Conservation (phyloP, 1,140 invertebrate species). For the Campodea augens region DNA sequence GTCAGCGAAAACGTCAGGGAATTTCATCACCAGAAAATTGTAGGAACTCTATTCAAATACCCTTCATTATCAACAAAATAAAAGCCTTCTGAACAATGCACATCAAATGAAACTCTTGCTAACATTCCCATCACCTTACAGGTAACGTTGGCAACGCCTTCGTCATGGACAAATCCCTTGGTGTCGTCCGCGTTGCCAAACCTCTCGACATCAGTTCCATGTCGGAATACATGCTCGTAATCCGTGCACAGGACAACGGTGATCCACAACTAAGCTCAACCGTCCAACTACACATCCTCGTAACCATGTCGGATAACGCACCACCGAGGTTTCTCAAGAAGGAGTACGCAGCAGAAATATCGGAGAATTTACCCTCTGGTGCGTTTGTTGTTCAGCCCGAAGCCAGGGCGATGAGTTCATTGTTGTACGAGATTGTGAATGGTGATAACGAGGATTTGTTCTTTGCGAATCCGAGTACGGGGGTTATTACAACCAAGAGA, state of each 20-base stretch:
- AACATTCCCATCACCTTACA: no score
- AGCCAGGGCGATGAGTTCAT: constrained; percentile 53
- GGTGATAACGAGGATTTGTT: constrained; percentile 58
- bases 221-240: constrained; percentile 58
- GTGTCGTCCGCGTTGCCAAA: constrained; percentile 50
- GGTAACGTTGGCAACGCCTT: constrained; percentile 73
- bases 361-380: constrained; percentile 61
- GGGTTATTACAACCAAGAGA: constrained; percentile 49
- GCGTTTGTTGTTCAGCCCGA: constrained; percentile 55
- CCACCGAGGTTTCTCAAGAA: constrained; percentile 51
- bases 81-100: no score
- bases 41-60: no score
- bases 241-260: constrained; percentile 65
- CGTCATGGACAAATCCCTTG: constrained; percentile 51
- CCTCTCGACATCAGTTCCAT: constrained; percentile 44
- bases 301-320: constrained; percentile 75
- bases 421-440: constrained; percentile 60
- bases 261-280: constrained; percentile 48
- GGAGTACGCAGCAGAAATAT: constrained; percentile 53
- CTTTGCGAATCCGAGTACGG: constrained; percentile 64
- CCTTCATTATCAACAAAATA: no score
- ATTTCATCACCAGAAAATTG: no score
- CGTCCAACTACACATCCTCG: constrained; percentile 61
- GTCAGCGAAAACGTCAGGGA: no score
- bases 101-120: no score